Conservation (phyloP, 2,113 vertebrate species). For the Bubo scandiacus region DNA sequence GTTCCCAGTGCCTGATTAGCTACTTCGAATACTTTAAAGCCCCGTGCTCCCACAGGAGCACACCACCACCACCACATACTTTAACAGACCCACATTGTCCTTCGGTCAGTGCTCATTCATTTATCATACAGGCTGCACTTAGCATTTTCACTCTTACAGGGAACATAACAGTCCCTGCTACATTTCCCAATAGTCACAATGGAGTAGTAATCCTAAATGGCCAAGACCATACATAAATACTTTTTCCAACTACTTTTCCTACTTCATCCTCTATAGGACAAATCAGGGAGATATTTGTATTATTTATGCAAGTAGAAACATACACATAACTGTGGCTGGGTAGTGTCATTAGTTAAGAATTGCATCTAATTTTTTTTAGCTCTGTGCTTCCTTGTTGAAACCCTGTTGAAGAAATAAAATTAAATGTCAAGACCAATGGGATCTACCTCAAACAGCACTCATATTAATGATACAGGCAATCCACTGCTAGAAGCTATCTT, state of each 20-base stretch:
- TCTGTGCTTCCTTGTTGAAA: not conserved
- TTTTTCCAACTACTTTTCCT: not conserved
- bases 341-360: not conserved
- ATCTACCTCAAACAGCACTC: not conserved
- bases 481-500: not conserved
- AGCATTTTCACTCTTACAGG: not conserved
- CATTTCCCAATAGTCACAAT: not conserved
- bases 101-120: not conserved
- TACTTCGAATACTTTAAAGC: conserved; percentile 18
- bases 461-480: not conserved
- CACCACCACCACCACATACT: not conserved
- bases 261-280: not conserved
- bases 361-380: not conserved
- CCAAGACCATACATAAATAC: not conserved
- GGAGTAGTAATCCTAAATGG: not conserved
- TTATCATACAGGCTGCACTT: not conserved
- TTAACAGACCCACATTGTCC: conserved; percentile 26
- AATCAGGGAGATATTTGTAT: not conserved
- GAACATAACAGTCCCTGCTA: not conserved
- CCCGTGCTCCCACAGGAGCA: not conserved
- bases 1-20: not conserved
- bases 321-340: not conserved
- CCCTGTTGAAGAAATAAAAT: not conserved
- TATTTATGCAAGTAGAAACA: not conserved
- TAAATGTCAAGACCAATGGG: not conserved